A percentile compares a stretch with the other conserved stretches of the same genome.
Evolutionary conservation across 2,888 invertebrate genomes (phyloP).

Genomic region (Argyresthia albistria): DNA sequence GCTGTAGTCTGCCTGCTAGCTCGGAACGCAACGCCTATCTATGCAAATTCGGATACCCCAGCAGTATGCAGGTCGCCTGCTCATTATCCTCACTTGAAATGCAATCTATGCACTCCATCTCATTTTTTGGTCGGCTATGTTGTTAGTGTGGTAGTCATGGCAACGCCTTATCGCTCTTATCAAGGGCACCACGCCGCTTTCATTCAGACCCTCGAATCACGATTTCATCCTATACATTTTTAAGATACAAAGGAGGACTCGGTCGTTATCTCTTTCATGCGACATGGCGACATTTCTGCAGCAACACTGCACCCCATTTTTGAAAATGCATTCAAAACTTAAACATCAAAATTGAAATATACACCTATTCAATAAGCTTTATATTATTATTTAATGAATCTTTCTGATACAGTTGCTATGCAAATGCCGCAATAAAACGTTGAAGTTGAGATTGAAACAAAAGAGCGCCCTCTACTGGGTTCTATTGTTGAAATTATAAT

Average conservation of each 20-base stretch:
- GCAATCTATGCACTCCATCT: conserved; percentile 67
- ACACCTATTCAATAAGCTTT: too few relatives aligned
- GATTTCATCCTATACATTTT: too few relatives aligned
- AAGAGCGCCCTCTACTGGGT: conserved; percentile 39
- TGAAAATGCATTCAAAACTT: too few relatives aligned
- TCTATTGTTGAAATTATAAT: conserved; percentile 59
- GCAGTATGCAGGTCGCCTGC: conserved; percentile 32
- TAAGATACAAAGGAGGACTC: too few relatives aligned
- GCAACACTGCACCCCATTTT: too few relatives aligned
- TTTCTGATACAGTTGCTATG: conserved; percentile 18
- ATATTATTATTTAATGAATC: too few relatives aligned
- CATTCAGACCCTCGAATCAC: too few relatives aligned
- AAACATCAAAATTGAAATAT: background rate
- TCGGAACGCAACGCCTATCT: conserved; percentile 32
- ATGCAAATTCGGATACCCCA: conserved; percentile 44
- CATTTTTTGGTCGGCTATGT: conserved; percentile 55
- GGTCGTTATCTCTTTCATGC: too few relatives aligned
- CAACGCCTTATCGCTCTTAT: conserved; percentile 36
- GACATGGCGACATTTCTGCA: too few relatives aligned
- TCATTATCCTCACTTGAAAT: conserved; percentile 61
- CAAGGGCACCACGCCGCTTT: background rate
- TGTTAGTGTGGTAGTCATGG: conserved; percentile 38
- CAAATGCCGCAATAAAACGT: conserved; percentile 36
- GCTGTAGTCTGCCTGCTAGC: conserved; percentile 1
- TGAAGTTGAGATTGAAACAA: conserved; percentile 54